A percentile compares a stretch with the other conserved stretches of the same genome.
Evolutionary conservation across 92 coral and sea anemone genomes (phyloP).

Genomic region (Parazoanthus swiftii): DNA sequence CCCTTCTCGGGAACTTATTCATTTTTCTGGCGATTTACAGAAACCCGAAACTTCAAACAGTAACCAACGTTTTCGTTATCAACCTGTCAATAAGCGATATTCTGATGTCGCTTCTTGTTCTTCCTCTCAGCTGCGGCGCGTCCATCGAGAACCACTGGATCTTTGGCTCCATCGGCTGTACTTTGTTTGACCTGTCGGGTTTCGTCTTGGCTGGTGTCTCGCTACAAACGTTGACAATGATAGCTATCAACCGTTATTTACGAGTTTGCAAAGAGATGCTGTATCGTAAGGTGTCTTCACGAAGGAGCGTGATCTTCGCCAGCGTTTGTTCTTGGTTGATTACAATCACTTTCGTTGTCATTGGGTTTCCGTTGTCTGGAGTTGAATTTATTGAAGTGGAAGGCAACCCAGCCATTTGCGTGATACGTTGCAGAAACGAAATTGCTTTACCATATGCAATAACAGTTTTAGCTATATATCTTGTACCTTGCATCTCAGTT

Average conservation of each 20-base stretch:
- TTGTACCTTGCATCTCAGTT: constrained; percentile 5
- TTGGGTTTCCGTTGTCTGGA: constrained; percentile 8
- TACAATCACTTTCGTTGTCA: neutral
- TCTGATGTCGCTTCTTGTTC: neutral
- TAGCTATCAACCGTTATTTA: neutral
- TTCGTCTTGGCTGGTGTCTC: neutral
- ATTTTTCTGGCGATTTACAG: constrained; percentile 14
- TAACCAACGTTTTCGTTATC: constrained; percentile 11
- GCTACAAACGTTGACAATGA: neutral
- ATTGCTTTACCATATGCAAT: neutral
- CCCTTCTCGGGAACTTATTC: neutral
- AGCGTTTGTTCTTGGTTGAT: neutral
- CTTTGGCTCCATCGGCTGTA: neutral
- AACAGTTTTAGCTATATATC: constrained; percentile 5
- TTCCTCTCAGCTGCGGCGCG: neutral
- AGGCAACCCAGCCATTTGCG: constrained; percentile 19
- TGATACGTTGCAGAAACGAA: neutral
- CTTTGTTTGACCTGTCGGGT: neutral
- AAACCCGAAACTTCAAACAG: constrained; percentile 9
- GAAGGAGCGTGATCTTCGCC: neutral
- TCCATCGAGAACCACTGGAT: neutral
- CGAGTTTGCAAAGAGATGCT: neutral
- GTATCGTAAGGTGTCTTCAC: neutral
- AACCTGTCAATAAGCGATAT: neutral
- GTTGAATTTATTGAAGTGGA: constrained; percentile 23